Conservation (phyloP, 2,113 vertebrate genomes). For the Silurus meridionalis region DNA sequence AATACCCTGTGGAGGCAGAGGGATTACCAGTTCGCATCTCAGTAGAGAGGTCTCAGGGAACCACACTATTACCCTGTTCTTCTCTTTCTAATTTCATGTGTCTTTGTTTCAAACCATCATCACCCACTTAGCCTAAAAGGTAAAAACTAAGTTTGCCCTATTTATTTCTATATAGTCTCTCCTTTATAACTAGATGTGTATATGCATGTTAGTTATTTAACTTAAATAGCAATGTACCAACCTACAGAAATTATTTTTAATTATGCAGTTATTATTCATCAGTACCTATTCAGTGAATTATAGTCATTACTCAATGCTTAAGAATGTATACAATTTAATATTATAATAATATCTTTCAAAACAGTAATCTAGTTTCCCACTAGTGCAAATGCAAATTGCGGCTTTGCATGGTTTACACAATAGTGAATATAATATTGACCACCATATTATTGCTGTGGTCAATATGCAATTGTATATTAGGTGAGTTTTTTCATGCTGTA, state of each 20-base stretch:
- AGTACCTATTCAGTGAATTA: neutral
- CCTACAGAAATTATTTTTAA: neutral
- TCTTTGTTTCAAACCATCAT: too few species aligned
- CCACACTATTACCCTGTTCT: too few species aligned
- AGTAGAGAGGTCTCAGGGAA: too few species aligned
- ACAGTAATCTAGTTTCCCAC: neutral
- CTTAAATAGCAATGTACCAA: neutral
- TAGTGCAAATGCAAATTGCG: neutral
- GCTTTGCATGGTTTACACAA: neutral
- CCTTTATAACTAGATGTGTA: too few species aligned
- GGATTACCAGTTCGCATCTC: too few species aligned
- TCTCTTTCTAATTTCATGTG: too few species aligned
- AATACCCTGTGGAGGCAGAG: too few species aligned
- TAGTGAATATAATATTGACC: neutral
- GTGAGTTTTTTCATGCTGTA: neutral
- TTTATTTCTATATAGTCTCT: too few species aligned
- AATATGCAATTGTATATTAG: neutral
- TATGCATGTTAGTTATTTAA: neutral
- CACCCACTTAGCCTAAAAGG: too few species aligned
- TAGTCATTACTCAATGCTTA: neutral
- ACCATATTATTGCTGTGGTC: neutral
- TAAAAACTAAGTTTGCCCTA: too few species aligned
- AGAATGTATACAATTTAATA: neutral
- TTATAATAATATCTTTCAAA: neutral
- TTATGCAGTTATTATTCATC: neutral